Percentiles rank a stretch among this genome's conserved stretches.
Conservation (phyloP, 2,888 invertebrate species). For the Cheilosia variabilis region DNA sequence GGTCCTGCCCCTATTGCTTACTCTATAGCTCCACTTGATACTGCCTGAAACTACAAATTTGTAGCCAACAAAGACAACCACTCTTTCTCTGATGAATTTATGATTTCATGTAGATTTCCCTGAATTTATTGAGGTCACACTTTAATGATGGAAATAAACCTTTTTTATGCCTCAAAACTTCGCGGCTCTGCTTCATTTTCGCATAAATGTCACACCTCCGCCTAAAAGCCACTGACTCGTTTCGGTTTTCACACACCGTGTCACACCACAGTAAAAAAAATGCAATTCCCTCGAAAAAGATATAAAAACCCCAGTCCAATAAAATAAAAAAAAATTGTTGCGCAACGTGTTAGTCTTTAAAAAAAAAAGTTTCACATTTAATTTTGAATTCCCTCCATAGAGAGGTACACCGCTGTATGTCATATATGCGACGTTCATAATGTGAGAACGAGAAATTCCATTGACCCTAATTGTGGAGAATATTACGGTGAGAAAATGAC, state of each 20-base stretch:
- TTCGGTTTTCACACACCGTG: slow-evolving; percentile 11
- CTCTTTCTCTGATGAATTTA: background rate
- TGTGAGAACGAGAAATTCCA: slow-evolving; percentile 30
- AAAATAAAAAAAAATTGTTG: slow-evolving; percentile 15
- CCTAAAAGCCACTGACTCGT: slow-evolving; percentile 1
- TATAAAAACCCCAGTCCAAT: slow-evolving; percentile 1
- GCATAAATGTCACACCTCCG: slow-evolving; percentile 1
- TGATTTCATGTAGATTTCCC: background rate
- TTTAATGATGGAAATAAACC: background rate
- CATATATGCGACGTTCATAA: background rate
- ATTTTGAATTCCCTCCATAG: background rate
- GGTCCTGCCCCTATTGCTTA: too few species aligned
- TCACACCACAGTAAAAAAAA: background rate
- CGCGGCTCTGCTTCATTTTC: background rate
- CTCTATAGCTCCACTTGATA: too few species aligned
- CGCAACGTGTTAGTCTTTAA: slow-evolving; percentile 1
- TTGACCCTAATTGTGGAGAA: slow-evolving; percentile 42
- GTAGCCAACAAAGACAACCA: too few species aligned
- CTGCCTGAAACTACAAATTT: too few species aligned
- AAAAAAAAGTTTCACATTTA: background rate
- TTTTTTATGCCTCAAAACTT: background rate
- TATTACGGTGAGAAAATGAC: slow-evolving; percentile 21
- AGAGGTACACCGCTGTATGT: background rate
- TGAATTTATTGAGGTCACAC: slow-evolving; percentile 2
- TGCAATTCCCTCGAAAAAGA: slow-evolving; percentile 7